Percentiles rank a stretch among this genome's conserved stretches.
Conservation (phyloP, 2,797 vertebrate genomes). For the Tenualosa thibaudeaui region DNA sequence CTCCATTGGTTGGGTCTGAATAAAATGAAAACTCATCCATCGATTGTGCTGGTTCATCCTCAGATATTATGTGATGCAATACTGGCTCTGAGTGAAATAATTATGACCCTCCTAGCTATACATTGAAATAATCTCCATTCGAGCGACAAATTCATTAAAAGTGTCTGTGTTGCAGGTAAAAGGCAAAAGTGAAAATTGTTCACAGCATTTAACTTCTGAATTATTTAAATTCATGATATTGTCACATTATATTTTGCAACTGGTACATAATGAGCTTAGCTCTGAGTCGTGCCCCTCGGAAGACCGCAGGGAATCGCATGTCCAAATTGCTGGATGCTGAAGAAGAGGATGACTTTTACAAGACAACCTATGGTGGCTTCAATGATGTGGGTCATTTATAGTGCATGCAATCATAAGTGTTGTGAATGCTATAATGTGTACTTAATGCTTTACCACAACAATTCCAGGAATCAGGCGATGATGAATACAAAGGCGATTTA, state of each 20-base stretch:
- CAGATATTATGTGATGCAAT: neutral
- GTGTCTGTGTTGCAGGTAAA: neutral
- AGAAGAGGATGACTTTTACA: constrained; percentile 95
- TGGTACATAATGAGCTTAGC: constrained; percentile 78
- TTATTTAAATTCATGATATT: neutral
- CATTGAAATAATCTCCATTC: neutral
- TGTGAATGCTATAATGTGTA: neutral
- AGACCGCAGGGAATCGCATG: constrained; percentile 92
- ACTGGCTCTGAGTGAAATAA: neutral
- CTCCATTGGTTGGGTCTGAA: constrained; percentile 47
- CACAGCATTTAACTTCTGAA: neutral
- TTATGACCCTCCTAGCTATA: neutral
- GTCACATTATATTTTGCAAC: neutral
- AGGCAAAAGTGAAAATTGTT: neutral
- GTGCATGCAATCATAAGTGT: neutral
- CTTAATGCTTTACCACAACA: neutral
- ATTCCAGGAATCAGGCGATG: constrained; percentile 87
- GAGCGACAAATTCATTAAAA: neutral
- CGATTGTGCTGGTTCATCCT: constrained; percentile 35
- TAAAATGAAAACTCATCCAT: constrained; percentile 28
- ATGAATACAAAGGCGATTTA: constrained; percentile 89
- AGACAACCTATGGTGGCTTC: constrained; percentile 94
- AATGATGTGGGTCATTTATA: constrained; percentile 79
- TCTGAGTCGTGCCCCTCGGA: constrained; percentile 81
- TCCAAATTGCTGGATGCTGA: constrained; percentile 87